Evolutionary conservation across 1,140 invertebrate species (phyloP), one percentile per base, ranked within the genome.

Genomic region (Lordiphosa clarofinis): DNA sequence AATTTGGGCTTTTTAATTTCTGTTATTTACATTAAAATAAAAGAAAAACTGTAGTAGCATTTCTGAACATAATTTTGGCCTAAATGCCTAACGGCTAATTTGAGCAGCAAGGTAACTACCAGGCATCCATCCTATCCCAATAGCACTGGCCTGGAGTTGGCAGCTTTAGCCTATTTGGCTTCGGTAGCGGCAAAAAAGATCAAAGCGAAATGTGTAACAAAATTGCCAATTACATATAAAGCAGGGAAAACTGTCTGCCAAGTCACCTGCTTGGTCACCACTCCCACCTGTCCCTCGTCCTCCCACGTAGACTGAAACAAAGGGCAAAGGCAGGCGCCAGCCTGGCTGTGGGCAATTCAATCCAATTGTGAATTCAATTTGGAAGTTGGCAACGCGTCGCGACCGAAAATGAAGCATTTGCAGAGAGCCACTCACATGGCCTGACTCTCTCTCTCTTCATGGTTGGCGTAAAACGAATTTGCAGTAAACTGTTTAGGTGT

Each of bases 191-290:
- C 54, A 46, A 49, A 28, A 28, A 72, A 75, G 60, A 73, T 75
- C 73, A 75, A 75, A 75, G 73, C 54, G 54, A 72, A 72, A 67
- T 71, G 64, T 68, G 62, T 65, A 67, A 58, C 68, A 55, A 75
- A 75, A 73, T 75, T 75, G 73, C 49, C 73, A 73, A 73, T 73
- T 75, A 75, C 55, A 68, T 55, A 68, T 72, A 68, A 71, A 67
- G 54, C 64, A 61, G 56, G 63, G 43, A 53, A 54, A 60, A 56
- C 13, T 61, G 56, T 66, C 62, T 70, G 53, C 24, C 24, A 28
- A 28, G 24, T 28, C 24, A 28, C 24, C 24, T 28, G 24, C 24
- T 28, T 28, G 24, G 24, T 28, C 24, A 28, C 24, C 24, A 28
- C 24, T 6, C 5, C 6, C 24, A 5, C 3, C 24, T 6, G 4